A percentile compares a stretch with the other conserved stretches of the same genome.
These are phyloP conservation scores for Bombus picipes DNA, from an alignment of 1,140 invertebrate genomes.

Conservation along the genomic window DNA sequence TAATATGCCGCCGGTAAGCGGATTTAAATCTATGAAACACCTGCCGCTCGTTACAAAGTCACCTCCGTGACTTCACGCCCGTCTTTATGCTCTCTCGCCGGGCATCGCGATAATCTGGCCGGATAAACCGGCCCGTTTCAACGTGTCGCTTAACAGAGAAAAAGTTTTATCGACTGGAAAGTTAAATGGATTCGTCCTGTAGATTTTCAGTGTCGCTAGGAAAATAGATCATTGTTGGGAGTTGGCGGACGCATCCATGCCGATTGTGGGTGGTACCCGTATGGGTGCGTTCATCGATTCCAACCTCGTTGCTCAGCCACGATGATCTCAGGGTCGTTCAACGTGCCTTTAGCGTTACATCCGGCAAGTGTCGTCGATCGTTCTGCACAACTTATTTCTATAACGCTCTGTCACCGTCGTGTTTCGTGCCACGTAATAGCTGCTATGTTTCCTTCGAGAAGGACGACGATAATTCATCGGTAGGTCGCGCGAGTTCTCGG, in stretches of 20 bases:
- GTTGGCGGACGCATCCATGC: slow-evolving; percentile 23
- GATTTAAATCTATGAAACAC: slow-evolving; percentile 38
- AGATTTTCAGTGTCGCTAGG: too few species aligned
- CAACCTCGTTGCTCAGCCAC: slow-evolving; percentile 58
- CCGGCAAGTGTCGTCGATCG: slow-evolving; percentile 49
- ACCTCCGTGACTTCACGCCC: background rate
- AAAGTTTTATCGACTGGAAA: background rate
- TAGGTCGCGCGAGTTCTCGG: background rate
- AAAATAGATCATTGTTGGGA: background rate
- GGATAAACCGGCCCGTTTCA: background rate
- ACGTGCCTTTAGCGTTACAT: slow-evolving; percentile 44
- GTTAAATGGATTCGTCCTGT: background rate
- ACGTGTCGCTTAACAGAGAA: too few species aligned
- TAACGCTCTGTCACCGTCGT: background rate
- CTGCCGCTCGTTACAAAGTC: slow-evolving; percentile 22
- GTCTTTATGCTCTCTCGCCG: background rate
- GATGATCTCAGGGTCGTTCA: slow-evolving; percentile 57
- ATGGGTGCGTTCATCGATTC: slow-evolving; percentile 61
- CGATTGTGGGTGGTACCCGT: slow-evolving; percentile 49
- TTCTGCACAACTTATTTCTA: slow-evolving; percentile 40
- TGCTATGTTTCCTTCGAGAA: background rate
- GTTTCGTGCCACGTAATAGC: background rate
- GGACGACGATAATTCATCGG: background rate
- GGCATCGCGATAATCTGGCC: background rate
- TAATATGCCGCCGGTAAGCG: slow-evolving; percentile 22